Evolutionary conservation across 1,140 invertebrate genomes (phyloP).

Genomic region (Tetramorium parvispinum): DNA sequence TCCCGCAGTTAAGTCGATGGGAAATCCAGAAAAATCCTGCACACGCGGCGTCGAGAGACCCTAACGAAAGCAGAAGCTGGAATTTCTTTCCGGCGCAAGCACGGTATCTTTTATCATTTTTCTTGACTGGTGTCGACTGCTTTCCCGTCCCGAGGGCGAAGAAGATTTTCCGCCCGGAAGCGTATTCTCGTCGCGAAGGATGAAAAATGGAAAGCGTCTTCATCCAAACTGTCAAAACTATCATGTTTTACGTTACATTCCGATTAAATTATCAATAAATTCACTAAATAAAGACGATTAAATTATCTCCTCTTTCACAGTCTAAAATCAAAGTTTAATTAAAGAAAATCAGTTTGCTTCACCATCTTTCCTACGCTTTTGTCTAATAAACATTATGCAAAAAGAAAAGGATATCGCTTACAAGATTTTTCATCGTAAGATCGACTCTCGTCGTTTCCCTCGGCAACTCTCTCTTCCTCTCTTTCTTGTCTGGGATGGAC

Average conservation of each 20-base stretch:
- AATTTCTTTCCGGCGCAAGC: constrained; percentile 34
- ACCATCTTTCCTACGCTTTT: neutral
- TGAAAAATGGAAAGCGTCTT: constrained; percentile 35
- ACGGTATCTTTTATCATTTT: constrained; percentile 52
- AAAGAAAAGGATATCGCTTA: neutral
- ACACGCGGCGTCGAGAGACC: constrained; percentile 16
- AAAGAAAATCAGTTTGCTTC: neutral
- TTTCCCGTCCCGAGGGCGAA: constrained; percentile 18
- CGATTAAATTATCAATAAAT: constrained; percentile 19
- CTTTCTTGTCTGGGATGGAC: constrained; percentile 22
- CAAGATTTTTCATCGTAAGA: constrained; percentile 38
- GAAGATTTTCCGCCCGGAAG: constrained; percentile 44
- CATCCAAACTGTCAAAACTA: neutral
- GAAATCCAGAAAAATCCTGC: constrained; percentile 42
- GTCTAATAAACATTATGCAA: neutral
- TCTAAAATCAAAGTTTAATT: neutral
- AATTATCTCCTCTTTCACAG: neutral
- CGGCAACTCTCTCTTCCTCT: neutral
- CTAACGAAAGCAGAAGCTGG: constrained; percentile 52
- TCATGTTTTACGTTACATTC: constrained; percentile 10
- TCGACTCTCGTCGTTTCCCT: neutral
- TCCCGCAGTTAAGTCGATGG: constrained; percentile 42
- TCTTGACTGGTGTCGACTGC: constrained; percentile 34
- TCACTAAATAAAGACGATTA: neutral
- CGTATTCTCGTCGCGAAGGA: neutral